Conservation (phyloP, 2,888 invertebrate genomes). For the Scaeva pyrastri region DNA sequence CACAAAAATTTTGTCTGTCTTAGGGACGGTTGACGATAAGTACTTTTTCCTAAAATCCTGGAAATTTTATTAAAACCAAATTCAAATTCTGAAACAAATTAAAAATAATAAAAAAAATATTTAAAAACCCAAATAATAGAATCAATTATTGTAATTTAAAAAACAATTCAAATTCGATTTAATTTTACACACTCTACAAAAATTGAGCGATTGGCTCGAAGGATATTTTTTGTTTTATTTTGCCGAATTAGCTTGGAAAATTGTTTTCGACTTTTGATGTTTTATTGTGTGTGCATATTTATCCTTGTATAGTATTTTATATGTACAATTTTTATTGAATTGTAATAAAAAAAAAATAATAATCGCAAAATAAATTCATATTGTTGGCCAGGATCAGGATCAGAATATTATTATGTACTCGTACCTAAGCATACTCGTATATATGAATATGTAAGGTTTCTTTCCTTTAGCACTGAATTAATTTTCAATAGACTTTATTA, state of each 20-base stretch:
- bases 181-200: background rate
- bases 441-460: constrained; percentile 12
- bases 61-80: too few species aligned
- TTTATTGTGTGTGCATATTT: background rate
- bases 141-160: background rate
- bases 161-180: background rate
- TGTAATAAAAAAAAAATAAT: background rate
- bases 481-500: constrained; percentile 62
- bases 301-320: background rate
- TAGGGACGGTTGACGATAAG: too few species aligned
- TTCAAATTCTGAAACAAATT: too few species aligned
- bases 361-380: background rate
- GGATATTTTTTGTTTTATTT: too few species aligned
- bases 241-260: too few species aligned
- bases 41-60: too few species aligned
- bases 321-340: background rate
- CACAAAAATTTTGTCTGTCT: too few species aligned
- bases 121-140: too few species aligned
- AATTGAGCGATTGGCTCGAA: too few species aligned
- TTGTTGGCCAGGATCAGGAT: background rate
- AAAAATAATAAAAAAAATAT: too few species aligned
- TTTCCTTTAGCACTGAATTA: constrained; percentile 50
- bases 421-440: too few species aligned
- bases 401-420: too few species aligned
- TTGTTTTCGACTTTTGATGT: constrained; percentile 21